Percentiles rank a stretch among this genome's conserved stretches.
Evolutionary conservation across 2,888 invertebrate genomes (phyloP).

Genomic region (Belgica antarctica): DNA sequence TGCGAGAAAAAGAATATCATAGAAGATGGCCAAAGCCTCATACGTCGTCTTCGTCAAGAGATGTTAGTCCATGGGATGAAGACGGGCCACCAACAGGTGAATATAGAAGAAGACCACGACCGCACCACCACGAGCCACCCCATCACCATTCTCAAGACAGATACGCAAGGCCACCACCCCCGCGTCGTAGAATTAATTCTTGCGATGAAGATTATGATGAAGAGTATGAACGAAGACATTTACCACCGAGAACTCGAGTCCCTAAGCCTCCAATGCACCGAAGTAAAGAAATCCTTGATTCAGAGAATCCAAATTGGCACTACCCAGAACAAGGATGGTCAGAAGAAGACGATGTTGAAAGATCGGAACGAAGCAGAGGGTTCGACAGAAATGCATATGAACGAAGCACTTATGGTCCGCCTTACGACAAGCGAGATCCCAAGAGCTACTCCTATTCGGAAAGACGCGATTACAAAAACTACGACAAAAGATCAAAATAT

Average conservation of each 20-base stretch:
- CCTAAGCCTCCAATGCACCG: conserved; percentile 25
- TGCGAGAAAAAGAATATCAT: conserved; percentile 54
- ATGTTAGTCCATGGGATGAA: conserved; percentile 79
- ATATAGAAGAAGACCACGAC: conserved; percentile 54
- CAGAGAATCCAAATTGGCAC: conserved; percentile 54
- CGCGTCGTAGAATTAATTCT: conserved; percentile 59
- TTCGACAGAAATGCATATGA: conserved; percentile 55
- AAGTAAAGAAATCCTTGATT: conserved; percentile 54
- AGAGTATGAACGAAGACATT: conserved; percentile 49
- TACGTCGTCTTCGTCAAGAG: conserved; percentile 71
- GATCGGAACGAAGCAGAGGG: conserved; percentile 48
- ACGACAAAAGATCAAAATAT: conserved; percentile 52
- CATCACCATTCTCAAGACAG: conserved; percentile 51
- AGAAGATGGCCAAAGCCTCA: conserved; percentile 61
- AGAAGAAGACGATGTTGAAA: conserved; percentile 52
- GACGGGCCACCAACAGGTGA: conserved; percentile 57
- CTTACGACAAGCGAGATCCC: conserved; percentile 54
- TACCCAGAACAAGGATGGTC: conserved; percentile 53
- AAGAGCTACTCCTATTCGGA: conserved; percentile 49
- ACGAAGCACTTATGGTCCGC: conserved; percentile 54
- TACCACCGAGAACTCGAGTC: not conserved
- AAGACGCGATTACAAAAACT: conserved; percentile 49
- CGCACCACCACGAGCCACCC: conserved; percentile 49
- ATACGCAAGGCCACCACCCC: conserved; percentile 48
- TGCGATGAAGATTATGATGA: conserved; percentile 73